Conservation (phyloP, 2,888 invertebrate species). For the Phasia obesa region DNA sequence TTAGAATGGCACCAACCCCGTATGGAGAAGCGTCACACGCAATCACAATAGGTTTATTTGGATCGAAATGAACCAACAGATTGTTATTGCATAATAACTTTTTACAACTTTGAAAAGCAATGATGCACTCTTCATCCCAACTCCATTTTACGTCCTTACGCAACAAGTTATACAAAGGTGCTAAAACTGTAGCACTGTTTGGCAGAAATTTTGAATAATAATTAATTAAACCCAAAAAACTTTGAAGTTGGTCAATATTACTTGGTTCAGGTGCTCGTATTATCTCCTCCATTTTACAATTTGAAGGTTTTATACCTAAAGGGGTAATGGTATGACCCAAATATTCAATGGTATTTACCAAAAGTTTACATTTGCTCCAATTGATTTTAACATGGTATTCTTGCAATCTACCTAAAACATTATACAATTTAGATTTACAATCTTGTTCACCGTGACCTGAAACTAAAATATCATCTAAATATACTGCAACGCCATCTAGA, state of each 20-base stretch:
- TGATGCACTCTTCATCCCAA: background rate
- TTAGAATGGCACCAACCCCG: slow-evolving; percentile 7
- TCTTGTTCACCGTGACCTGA: too few relatives aligned
- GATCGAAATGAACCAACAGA: background rate
- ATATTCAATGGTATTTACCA: slow-evolving; percentile 4
- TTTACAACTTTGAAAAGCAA: background rate
- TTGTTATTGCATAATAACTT: background rate
- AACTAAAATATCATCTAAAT: too few relatives aligned
- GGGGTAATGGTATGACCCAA: too few relatives aligned
- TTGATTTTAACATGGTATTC: slow-evolving; percentile 43
- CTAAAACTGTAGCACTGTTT: slow-evolving; percentile 25
- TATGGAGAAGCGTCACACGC: background rate
- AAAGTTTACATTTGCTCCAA: slow-evolving; percentile 56
- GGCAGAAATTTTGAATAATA: too few relatives aligned
- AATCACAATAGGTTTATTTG: background rate
- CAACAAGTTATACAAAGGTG: slow-evolving; percentile 36
- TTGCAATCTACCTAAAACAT: slow-evolving; percentile 20
- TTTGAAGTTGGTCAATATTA: slow-evolving; percentile 30
- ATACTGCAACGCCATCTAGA: too few relatives aligned
- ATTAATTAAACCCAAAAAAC: too few relatives aligned
- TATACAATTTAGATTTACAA: too few relatives aligned
- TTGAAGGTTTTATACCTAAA: too few relatives aligned
- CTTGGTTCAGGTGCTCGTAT: too few relatives aligned
- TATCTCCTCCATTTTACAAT: too few relatives aligned
- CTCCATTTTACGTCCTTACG: too few relatives aligned